Evolutionary conservation across 2,888 invertebrate species (phyloP), one percentile per base, ranked within the genome.

Genomic region (Sminthurides aquaticus): DNA sequence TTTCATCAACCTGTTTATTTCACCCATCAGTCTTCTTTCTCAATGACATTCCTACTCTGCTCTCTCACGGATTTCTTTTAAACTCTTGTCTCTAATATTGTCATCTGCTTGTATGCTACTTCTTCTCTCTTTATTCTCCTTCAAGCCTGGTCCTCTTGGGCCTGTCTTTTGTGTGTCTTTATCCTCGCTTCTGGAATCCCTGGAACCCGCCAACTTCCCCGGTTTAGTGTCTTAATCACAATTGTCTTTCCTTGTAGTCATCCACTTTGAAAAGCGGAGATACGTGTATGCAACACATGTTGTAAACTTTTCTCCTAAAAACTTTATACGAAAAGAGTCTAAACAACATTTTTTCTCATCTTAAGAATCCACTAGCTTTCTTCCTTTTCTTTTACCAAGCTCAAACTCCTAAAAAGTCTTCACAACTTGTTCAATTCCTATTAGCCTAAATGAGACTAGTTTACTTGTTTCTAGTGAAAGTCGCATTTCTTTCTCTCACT

Each of bases 1-100:
- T 55, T 52, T 60, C 49, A 56, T 62, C 65, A 56, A 57, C 60
- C 65, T 34, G 5, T 62, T 57, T 22, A 57, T 56, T 25, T 43
- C 25, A 52, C 49, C 34, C 24, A 52, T 43, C 57, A 56, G 52
- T 22, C 43, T 34, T 15, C 5, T 34, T 34, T 34, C 43, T 34
- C 43, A 34, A 34, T 34, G 43, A 34, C 43, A 34, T 5, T 34
- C 15, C 15, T 34, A 34, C 43, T 11, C 5, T 34, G 43, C 43
- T 11, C 43, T 11, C 43, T 34, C 5, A 15, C 43, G 15, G 43
- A 34, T 34, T 34, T 34, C 43, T 34, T 34, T 34, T 34, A 34
- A 34, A 34, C 43, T 34, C 43, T 34, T 34, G 43, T 11, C 43
- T 34, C n/a, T n/a, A n/a, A n/a, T n/a, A n/a, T n/a, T n/a, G n/a